Base-by-base conservation (phyloP, 2,888 invertebrate species). In the Meiosimyza platycephala region DNA sequence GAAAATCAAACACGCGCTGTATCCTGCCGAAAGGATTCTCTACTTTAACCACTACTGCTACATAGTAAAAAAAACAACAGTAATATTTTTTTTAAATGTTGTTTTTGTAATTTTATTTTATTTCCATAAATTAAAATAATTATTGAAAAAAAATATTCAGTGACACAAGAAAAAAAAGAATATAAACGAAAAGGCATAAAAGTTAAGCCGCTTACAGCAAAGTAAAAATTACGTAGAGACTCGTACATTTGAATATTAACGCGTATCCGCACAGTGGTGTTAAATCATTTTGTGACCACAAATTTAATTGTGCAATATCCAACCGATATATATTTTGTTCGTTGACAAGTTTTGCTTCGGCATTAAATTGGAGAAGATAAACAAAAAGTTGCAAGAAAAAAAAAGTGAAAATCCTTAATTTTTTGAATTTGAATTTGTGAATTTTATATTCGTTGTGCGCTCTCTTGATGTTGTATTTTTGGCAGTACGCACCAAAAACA, bases 401-500 rank as follows among this genome's bases (percentile, higher is more conserved):
- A 9, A 40, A 40, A 40, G 40, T 40, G 40, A 40, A 40, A 40
- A 40, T 40, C 2, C 9, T 9, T 2, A 40, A 40, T 28, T 28
- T 28, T 28, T 28, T 22, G n/a, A 40, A 40, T 40, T 40, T n/a
- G n/a, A n/a, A 40, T 7, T 40, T 40, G 40, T 9, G 9, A 40
- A 9, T 40, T 40, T 40, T 9, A 9, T 5, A 9, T 40, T 40
- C 9, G 40, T 40, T 40, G 9, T 40, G 9, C 6, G n/a, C n/a
- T n/a, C n/a, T 40, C 40, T 40, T 66, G 77, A 79, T 80, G 79
- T 76, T 76, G 78, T 75, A 76, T 76, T 76, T 74, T 80, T 75
- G 77, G 74, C 76, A 72, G 72, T 60, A 79, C 79, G 80, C 80
- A 83, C 83, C 82, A 83, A 79, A 74, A 78, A 74, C 82, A 80